Percentiles rank a stretch among this genome's conserved stretches.
Evolutionary conservation across 2,888 invertebrate species (phyloP).

Genomic region (Bruchidius siliquastri): DNA sequence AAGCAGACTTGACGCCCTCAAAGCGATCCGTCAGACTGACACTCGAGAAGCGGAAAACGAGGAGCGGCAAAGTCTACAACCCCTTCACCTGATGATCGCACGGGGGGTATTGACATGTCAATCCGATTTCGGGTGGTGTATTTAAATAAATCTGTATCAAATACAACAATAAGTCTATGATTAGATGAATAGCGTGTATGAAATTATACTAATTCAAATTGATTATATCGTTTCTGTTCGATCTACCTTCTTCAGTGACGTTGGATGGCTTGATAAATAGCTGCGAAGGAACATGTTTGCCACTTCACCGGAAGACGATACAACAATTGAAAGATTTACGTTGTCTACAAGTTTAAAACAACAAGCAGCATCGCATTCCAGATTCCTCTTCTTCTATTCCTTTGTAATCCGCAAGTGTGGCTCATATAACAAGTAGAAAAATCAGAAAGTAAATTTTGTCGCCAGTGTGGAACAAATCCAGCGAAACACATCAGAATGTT

Average conservation of each 20-base stretch:
- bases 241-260: background rate
- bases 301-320: too few species aligned
- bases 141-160: background rate
- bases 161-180: background rate
- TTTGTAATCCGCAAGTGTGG: too few species aligned
- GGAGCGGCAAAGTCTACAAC: conserved; percentile 7
- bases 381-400: too few species aligned
- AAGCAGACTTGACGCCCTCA: background rate
- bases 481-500: too few species aligned
- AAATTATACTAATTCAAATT: background rate
- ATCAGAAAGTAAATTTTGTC: too few species aligned
- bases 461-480: too few species aligned
- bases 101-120: background rate
- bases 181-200: background rate
- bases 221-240: background rate
- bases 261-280: too few species aligned
- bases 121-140: background rate
- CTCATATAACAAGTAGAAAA: too few species aligned
- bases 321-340: too few species aligned
- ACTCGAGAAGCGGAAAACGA: background rate
- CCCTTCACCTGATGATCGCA: background rate
- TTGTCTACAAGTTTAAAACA: too few species aligned
- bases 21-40: background rate
- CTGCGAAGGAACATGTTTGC: too few species aligned
- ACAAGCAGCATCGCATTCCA: too few species aligned